Percentiles rank a stretch among this genome's conserved stretches.
These are phyloP conservation scores for Mellilla xanthometata DNA, from an alignment of 2,888 invertebrate species.

Conservation along the genomic window DNA sequence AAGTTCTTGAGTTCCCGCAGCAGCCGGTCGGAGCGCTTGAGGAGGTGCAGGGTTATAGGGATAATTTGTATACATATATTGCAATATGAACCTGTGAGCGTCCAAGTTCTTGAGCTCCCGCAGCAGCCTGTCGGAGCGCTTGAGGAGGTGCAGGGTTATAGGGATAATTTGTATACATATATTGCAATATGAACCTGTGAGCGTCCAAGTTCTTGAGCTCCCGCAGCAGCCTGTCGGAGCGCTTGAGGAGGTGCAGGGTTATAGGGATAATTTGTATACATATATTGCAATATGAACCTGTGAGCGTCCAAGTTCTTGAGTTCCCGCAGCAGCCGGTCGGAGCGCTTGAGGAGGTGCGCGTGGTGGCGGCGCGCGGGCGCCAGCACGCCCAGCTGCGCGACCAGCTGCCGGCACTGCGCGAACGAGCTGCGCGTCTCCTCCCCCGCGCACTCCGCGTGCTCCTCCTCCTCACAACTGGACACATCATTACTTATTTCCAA, in stretches of 20 bases:
- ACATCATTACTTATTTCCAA: too few species aligned
- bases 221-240: constrained; percentile 93
- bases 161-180: too few species aligned
- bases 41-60: too few species aligned
- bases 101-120: constrained; percentile 97
- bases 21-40: constrained; percentile 94
- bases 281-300: too few species aligned
- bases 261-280: too few species aligned
- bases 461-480: constrained; percentile 64
- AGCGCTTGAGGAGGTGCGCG: constrained; percentile 93
- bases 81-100: constrained; percentile 86
- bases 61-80: too few species aligned
- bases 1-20: constrained; percentile 95
- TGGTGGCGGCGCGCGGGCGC: constrained; percentile 94
- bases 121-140: constrained; percentile 93
- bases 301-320: constrained; percentile 96
- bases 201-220: constrained; percentile 96
- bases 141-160: constrained; percentile 92
- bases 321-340: constrained; percentile 94
- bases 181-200: constrained; percentile 85
- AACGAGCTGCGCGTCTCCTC: constrained; percentile 82
- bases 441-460: constrained; percentile 44
- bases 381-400: constrained; percentile 94
- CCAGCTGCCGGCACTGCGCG: constrained; percentile 93
- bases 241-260: constrained; percentile 92